These are phyloP conservation scores for Bryconaethiops microstoma DNA, from an alignment of 2,797 vertebrate species.

Conservation along the genomic window DNA sequence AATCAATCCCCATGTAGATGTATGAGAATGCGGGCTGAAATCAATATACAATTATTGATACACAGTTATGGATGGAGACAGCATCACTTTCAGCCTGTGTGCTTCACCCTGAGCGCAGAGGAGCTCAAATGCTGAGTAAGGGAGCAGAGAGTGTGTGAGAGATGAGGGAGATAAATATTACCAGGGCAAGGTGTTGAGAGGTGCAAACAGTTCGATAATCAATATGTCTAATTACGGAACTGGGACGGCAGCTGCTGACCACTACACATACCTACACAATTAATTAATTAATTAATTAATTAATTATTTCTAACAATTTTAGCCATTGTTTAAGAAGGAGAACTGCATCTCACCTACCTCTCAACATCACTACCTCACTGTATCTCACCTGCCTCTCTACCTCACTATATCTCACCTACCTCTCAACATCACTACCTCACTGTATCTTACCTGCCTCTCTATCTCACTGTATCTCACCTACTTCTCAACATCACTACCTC, in stretches of 20 bases:
- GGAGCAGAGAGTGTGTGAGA: conserved; percentile 57
- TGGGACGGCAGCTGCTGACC: conserved; percentile 67
- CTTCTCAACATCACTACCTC: too few species aligned
- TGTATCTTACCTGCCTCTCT: too few species aligned
- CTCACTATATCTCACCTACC: too few species aligned
- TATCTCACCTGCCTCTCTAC: too few species aligned
- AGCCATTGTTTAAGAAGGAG: not conserved
- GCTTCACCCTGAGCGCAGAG: conserved; percentile 31
- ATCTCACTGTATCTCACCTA: too few species aligned
- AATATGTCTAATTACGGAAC: conserved; percentile 75
- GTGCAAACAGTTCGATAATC: conserved; percentile 74
- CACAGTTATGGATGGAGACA: conserved; percentile 67
- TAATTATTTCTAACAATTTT: not conserved
- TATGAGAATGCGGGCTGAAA: conserved; percentile 72
- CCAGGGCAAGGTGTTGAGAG: conserved; percentile 69
- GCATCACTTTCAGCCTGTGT: conserved; percentile 56
- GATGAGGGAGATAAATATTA: conserved; percentile 70
- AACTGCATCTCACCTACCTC: too few species aligned
- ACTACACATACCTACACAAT: conserved; percentile 66
- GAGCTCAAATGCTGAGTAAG: conserved; percentile 76
- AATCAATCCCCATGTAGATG: conserved; percentile 78
- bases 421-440: too few species aligned
- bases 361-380: too few species aligned
- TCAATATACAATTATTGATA: conserved; percentile 80
- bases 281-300: too few species aligned